phyloP scores from a whole-genome alignment of 1,140 invertebrate genomes.

The Orius insidiosus region DNA sequence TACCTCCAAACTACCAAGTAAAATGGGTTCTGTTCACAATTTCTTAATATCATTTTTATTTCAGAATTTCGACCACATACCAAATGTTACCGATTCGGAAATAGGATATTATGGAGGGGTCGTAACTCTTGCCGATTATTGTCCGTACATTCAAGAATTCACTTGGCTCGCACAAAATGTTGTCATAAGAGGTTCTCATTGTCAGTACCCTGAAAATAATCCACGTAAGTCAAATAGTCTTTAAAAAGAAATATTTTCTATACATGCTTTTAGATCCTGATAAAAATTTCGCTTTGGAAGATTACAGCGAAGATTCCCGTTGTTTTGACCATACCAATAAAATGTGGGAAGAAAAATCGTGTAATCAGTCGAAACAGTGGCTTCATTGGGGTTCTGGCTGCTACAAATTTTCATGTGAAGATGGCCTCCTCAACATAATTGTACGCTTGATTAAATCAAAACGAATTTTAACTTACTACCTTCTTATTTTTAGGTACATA shows the following conservation, averaged over 20 bases:
- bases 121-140: constrained; percentile 90
- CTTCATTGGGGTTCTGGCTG: constrained; percentile 93
- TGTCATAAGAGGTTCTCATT: constrained; percentile 75
- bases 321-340: constrained; percentile 81
- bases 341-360: constrained; percentile 82
- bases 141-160: constrained; percentile 95
- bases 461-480: too few species aligned
- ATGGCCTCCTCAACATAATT: constrained; percentile 54
- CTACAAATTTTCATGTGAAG: constrained; percentile 68
- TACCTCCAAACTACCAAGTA: constrained; percentile 78
- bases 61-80: constrained; percentile 67
- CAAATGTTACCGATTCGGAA: constrained; percentile 46
- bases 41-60: too few species aligned
- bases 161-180: constrained; percentile 81
- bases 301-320: constrained; percentile 64
- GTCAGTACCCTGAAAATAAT: constrained; percentile 77
- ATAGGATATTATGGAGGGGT: constrained; percentile 76
- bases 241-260: neutral
- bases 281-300: constrained; percentile 85
- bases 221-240: constrained; percentile 44
- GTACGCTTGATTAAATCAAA: constrained; percentile 29
- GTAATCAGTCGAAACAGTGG: constrained; percentile 71
- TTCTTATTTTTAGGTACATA: constrained; percentile 47
- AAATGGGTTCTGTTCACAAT: too few species aligned
- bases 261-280: constrained; percentile 45